Percentiles rank a stretch among this genome's conserved stretches.
Evolutionary conservation across 2,888 invertebrate species (phyloP).

Genomic region (Orthosia cruda): DNA sequence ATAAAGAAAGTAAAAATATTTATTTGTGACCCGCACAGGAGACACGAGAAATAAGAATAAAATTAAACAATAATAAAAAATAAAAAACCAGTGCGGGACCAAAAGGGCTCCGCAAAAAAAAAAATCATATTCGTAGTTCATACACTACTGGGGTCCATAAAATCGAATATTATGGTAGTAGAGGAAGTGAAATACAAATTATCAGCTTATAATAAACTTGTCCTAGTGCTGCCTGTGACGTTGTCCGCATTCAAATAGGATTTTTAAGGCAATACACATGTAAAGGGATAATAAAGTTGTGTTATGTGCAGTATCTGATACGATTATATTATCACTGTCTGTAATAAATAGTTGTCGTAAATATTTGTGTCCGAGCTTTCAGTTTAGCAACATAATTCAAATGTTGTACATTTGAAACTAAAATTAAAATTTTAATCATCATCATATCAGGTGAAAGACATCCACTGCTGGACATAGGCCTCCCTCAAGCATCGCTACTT

Average conservation of each 20-base stretch:
- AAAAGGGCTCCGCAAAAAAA: no score
- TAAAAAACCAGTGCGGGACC: no score
- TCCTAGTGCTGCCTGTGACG: slow-evolving; percentile 46
- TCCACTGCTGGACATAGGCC: no score
- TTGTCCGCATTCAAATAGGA: slow-evolving; percentile 62
- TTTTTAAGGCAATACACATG: slow-evolving; percentile 61
- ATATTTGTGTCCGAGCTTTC: slow-evolving; percentile 9
- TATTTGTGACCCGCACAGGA: no score
- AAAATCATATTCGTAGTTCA: slow-evolving; percentile 53
- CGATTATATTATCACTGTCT: slow-evolving; percentile 24
- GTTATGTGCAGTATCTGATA: slow-evolving; percentile 44
- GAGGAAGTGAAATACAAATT: slow-evolving; percentile 61
- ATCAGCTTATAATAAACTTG: slow-evolving; percentile 64
- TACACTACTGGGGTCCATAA: slow-evolving; percentile 55
- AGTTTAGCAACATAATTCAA: slow-evolving; percentile 12
- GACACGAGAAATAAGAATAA: no score
- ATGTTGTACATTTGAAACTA: no score
- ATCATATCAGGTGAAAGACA: no score
- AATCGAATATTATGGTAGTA: slow-evolving; percentile 51
- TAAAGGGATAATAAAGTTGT: slow-evolving; percentile 41
- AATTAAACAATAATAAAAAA: no score
- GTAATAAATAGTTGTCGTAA: slow-evolving; percentile 31
- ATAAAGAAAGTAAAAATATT: no score
- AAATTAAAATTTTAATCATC: no score
- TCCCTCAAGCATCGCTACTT: no score